Evolutionary conservation across 2,888 invertebrate species (phyloP), one percentile per base, ranked within the genome.

Genomic region (Callimorpha dominula): DNA sequence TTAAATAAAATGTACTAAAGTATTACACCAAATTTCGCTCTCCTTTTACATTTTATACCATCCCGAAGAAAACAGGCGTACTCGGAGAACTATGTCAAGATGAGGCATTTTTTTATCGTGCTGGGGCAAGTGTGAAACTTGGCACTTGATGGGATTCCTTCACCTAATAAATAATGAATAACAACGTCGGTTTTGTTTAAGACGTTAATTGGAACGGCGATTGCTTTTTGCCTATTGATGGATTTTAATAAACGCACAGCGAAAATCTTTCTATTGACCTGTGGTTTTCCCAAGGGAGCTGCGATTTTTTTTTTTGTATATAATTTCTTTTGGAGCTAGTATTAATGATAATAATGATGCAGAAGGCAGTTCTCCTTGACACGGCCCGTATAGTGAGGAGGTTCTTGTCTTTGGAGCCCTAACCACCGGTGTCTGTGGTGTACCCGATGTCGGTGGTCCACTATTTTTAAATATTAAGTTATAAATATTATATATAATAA

Each of bases 71-170:
- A 80, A 79, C 86, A 91, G 90, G 88, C 90, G 85, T 85, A 82
- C 86, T 85, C 64, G 52, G 77, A 83, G 81, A 91, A 91, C 82
- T 91, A 81, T 92, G 92, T 92, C 93, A 92, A 91, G 91, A 89
- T 86, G 88, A 79, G 80, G 79, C 83, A 85, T 86, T 79, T 90
- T 31, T 88, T 89, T 85, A 89, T 87, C 88, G 84, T 79, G 86
- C 81, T 85, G 80, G 79, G 70, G 74, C 72, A 76, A 77, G 76
- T 78, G 76, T 72, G 68, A 65, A 63, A 69, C 76, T 20, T 9
- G 68, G 79, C 86, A 87, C 84, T 88, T 86, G 71, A 46, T 66
- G 70, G 87, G 87, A 81, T 88, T 88, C 87, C 54, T 72, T 79
- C 73, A 63, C 68, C 75, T 82, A 81, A 65, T 68, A 73, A 72